Percentiles rank a stretch among this genome's conserved stretches.
Evolutionary conservation across 2,797 vertebrate species (phyloP).

Genomic region (Propithecus perrieri): DNA sequence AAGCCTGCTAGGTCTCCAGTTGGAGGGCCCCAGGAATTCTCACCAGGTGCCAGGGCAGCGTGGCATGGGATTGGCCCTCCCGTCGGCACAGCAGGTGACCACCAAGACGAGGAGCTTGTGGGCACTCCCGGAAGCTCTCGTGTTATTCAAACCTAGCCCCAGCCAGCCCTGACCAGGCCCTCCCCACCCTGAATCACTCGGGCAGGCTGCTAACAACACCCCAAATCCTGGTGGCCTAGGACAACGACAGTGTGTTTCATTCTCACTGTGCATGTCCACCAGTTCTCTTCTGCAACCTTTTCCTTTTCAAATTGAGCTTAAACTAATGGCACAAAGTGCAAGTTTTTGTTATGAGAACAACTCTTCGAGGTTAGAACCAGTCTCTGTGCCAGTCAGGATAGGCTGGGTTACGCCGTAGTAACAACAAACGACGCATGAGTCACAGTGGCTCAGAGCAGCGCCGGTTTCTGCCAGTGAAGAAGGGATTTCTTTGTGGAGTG

Average conservation of each 20-base stretch:
- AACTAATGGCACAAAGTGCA: not conserved
- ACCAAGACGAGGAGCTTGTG: not conserved
- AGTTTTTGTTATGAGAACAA: not conserved
- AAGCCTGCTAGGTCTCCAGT: not conserved
- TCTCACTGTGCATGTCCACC: accelerated
- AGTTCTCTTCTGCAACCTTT: not conserved
- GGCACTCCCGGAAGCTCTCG: not conserved
- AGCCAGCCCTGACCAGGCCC: not conserved
- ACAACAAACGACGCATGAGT: not conserved
- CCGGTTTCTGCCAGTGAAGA: not conserved
- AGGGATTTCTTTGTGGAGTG: not conserved
- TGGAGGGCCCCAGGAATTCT: not conserved
- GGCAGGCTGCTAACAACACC: not conserved
- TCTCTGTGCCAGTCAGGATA: not conserved
- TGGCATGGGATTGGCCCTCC: not conserved
- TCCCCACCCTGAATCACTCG: not conserved
- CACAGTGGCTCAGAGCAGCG: not conserved
- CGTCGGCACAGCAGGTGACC: not conserved
- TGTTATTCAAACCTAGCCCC: not conserved
- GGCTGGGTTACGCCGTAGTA: not conserved
- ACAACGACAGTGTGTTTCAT: not conserved
- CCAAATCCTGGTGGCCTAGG: not conserved
- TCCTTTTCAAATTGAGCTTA: not conserved
- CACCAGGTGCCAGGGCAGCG: accelerated
- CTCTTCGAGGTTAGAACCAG: not conserved